phyloP scores from a whole-genome alignment of 2,113 vertebrate species.

The Felis chaus region DNA sequence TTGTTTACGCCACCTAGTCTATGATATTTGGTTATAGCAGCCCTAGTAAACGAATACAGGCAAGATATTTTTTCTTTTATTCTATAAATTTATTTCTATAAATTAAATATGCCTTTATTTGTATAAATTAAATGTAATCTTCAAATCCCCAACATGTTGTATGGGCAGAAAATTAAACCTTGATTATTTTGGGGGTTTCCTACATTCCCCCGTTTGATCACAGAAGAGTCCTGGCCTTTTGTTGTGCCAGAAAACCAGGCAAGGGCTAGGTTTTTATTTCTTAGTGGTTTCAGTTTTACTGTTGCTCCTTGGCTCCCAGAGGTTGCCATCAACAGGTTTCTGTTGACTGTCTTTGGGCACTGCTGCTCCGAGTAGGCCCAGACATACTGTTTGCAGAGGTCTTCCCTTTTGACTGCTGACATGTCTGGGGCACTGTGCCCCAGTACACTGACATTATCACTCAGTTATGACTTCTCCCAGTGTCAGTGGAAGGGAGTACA shows the following conservation, averaged over 20 bases:
- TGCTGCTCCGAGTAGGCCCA: not conserved
- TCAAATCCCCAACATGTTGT: not conserved
- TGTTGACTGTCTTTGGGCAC: not conserved
- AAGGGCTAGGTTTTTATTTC: not conserved
- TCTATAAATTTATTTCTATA: not conserved
- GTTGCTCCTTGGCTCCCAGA: not conserved
- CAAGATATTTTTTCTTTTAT: not conserved
- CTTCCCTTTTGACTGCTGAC: not conserved
- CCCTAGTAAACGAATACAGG: not conserved
- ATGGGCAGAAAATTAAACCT: not conserved
- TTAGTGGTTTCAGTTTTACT: constrained; percentile 35
- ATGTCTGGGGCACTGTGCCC: not conserved
- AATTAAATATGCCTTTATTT: constrained; percentile 28
- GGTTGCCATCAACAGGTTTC: not conserved
- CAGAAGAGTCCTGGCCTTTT: constrained; percentile 4
- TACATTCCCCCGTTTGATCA: not conserved
- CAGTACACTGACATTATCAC: not conserved
- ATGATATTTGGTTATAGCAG: constrained; percentile 3
- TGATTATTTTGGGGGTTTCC: not conserved
- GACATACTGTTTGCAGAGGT: not conserved
- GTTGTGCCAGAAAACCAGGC: constrained; percentile 8
- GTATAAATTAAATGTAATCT: constrained; percentile 29
- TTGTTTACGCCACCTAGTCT: not conserved
- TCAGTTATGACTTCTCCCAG: not conserved
- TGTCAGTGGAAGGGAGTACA: not conserved